Conservation (phyloP, 1,140 invertebrate species). For the Bombus superbus region DNA sequence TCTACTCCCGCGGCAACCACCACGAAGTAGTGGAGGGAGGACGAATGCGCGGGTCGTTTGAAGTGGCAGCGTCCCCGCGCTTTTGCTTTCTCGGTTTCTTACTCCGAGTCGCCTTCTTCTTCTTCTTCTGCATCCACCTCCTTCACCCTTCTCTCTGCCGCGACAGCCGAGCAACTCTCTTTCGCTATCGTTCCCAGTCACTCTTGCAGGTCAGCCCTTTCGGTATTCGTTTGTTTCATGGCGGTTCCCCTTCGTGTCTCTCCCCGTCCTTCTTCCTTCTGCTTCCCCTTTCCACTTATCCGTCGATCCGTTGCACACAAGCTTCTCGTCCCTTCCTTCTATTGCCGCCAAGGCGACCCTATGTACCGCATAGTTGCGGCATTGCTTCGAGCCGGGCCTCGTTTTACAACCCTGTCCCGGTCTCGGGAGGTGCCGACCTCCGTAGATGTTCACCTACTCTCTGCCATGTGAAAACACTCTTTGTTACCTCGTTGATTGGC, state of each 20-base stretch:
- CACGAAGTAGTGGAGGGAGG: slow-evolving; percentile 68
- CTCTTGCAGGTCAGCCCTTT: slow-evolving; percentile 70
- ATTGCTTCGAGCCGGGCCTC: slow-evolving; percentile 61
- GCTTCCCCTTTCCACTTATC: background rate
- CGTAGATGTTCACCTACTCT: slow-evolving; percentile 50
- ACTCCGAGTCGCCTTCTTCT: slow-evolving; percentile 57
- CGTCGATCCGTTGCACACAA: slow-evolving; percentile 31
- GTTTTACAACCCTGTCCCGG: slow-evolving; percentile 68
- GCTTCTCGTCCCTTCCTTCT: slow-evolving; percentile 25
- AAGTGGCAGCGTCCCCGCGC: slow-evolving; percentile 76
- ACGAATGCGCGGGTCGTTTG: slow-evolving; percentile 80
- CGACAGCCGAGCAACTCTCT: slow-evolving; percentile 52
- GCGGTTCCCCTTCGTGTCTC: slow-evolving; percentile 72
- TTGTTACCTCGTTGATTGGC: background rate
- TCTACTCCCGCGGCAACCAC: slow-evolving; percentile 65
- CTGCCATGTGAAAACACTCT: background rate
- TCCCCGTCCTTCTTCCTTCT: slow-evolving; percentile 35
- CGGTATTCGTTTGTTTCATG: slow-evolving; percentile 82
- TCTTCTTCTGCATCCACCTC: slow-evolving; percentile 35
- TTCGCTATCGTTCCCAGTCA: slow-evolving; percentile 36
- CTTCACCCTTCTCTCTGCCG: slow-evolving; percentile 43
- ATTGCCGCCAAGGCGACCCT: slow-evolving; percentile 58
- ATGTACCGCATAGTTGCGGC: slow-evolving; percentile 72
- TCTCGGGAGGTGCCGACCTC: slow-evolving; percentile 54
- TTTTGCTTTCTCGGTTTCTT: slow-evolving; percentile 76